Evolutionary conservation across 2,113 vertebrate species (phyloP), one percentile per base, ranked within the genome.

Genomic region (Beaufortia kweichowensis): DNA sequence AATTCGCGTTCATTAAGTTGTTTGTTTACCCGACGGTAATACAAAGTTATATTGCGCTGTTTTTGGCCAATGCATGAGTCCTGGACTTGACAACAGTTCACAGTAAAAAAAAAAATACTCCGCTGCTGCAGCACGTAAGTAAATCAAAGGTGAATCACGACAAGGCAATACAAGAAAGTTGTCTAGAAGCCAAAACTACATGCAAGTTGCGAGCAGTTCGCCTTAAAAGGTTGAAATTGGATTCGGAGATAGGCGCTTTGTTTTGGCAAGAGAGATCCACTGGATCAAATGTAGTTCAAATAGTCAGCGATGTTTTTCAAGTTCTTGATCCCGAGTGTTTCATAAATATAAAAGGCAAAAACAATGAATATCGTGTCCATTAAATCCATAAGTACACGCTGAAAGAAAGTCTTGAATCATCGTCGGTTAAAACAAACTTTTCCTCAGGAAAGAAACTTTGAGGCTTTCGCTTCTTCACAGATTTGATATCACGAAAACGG

Each of bases 61-160:
- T 69, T 50, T 33, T 1, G 9, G 41, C 21, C 39, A 48, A 73
- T 28, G 26, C 62, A 55, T 50, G 14, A 64, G 73, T 75, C 59
- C 72, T 61, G 70, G 24, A 31, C 56, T 64, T 66, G 23, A 71
- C 70, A 75, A 63, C 75, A 76, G 75, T 85, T 67, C 76, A 66
- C 31, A 79, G 83, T 75, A 80, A 87, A 91, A 85, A 87, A 87
- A 86, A 9, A 74, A n/a, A n/a, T n/a, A 48, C 71, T 74, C 77
- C 85, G 70, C 50, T 69, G 41, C 55, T 59, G 76, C 85, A 75
- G 68, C 78, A 85, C 80, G 77, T 77, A 83, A 81, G 85, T 83
- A 75, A 84, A 89, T 87, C 84, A 83, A 86, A 89, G 84, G 82
- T 86, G 82, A 84, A 39, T 83, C 84, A 82, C 83, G 78, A 81